Evolutionary conservation across 1,140 invertebrate genomes (phyloP), one percentile per base, ranked within the genome.

Genomic region (Diplogasteroides magnus): DNA sequence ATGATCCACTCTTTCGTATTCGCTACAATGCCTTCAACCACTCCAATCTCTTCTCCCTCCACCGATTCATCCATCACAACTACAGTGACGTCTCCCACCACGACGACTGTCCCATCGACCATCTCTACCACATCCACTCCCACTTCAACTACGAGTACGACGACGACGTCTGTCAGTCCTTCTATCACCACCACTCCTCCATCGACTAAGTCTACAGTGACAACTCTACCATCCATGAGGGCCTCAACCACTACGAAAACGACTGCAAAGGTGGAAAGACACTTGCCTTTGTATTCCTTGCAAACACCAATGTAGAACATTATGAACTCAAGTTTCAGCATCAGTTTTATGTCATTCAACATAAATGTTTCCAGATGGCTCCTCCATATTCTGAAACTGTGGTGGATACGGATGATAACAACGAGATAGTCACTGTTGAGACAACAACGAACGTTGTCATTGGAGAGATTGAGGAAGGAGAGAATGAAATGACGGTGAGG

Each of bases 111-210:
- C 31, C 13, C 60, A 23, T 29, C 65, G 64, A 64, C 66, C 61
- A 67, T 67, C 66, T 29, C 15, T 37, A 48, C 2, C 67, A 68
- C 31, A 15, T 25, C n/a, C n/a, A n/a, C n/a, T n/a, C n/a, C n/a
- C n/a, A n/a, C n/a, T n/a, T n/a, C n/a, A n/a, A 61, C 32, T 26
- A 25, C 69, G 14, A 75, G 28, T 29, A 73, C 73, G 37, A n/a
- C 62, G 25, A 58, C 32, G 23, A 56, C 57, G 13, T 25, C 61
- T 26, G 13, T 59, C n/a, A 31, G n/a, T n/a, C n/a, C n/a, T n/a
- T n/a, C n/a, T n/a, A n/a, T 61, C 1, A 71, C 69, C 27, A 59
- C 74, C 62, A 63, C 73, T 14, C 2, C 67, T 6, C 23, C 63
- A 28, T 32, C 68, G 29, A 25, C 62, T 23, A 68, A 63, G 0